A percentile compares a stretch with the other conserved stretches of the same genome.
These are phyloP conservation scores for Mus spicilegus DNA, from an alignment of 2,113 vertebrate genomes.

Conservation along the genomic window DNA sequence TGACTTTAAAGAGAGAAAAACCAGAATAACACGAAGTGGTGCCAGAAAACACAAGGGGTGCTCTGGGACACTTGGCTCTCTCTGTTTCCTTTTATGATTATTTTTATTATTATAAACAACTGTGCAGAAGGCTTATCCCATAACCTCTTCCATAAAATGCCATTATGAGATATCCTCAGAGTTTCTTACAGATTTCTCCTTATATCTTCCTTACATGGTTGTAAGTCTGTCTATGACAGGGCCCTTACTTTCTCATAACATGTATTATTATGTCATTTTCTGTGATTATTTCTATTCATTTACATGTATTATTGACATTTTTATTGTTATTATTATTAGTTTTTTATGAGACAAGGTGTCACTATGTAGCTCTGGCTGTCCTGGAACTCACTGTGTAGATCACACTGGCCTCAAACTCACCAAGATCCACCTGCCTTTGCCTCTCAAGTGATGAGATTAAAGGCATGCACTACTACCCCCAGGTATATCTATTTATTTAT, in stretches of 20 bases:
- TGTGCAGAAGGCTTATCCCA: constrained; percentile 54
- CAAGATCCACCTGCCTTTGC: not conserved
- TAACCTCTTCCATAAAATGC: constrained; percentile 28
- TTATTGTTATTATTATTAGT: constrained; percentile 24
- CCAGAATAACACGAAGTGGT: constrained; percentile 67
- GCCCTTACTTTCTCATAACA: not conserved
- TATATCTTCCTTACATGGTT: not conserved
- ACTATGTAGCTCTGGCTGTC: not conserved
- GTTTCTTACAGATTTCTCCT: not conserved
- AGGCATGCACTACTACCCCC: not conserved
- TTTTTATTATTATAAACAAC: constrained; percentile 62
- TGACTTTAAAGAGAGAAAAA: constrained; percentile 69
- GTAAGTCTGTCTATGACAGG: not conserved
- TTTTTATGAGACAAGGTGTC: not conserved
- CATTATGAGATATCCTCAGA: not conserved
- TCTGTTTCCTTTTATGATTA: constrained; percentile 42
- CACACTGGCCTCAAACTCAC: not conserved
- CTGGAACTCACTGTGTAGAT: not conserved
- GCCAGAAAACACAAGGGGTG: constrained; percentile 68
- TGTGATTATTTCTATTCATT: not conserved
- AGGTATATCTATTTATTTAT: not conserved
- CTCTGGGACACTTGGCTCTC: constrained; percentile 57
- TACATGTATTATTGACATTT: not conserved
- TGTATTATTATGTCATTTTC: constrained; percentile 21
- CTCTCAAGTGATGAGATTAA: not conserved